Evolutionary conservation across 2,888 invertebrate genomes (phyloP), one percentile per base, ranked within the genome.

Genomic region (Lomographa bimaculata): DNA sequence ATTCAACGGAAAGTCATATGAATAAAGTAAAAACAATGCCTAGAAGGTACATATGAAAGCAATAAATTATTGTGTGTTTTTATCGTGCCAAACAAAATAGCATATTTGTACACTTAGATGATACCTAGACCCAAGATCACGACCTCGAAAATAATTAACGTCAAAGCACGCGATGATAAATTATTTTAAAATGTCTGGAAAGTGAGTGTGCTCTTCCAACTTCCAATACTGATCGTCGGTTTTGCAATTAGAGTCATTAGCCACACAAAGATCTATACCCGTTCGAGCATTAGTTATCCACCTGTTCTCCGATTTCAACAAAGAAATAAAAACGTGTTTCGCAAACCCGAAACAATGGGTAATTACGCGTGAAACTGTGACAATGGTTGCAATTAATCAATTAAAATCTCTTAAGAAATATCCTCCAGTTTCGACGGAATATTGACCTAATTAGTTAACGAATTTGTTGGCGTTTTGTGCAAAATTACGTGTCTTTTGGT

Each of bases 401-500:
- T 55, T 43, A 53, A 60, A 51, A 27, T 56, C 40, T 37, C 54
- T 54, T 64, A 52, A 47, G 64, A 63, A 64, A 42, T 47, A 30
- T 5, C 7, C 24, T 20, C 21, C 23, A 19, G 27, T 41, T 36
- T 40, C 42, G 7, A 41, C 38, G 36, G 40, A 16, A 8, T 35
- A 42, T 41, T 47, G 35, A 29, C 29, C 44, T 27, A 46, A 49
- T 49, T 43, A 37, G 24, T 16, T 46, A 32, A 29, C 21, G 23
- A 36, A 36, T 21, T 28, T 5, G 21, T 27, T 1, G 16, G 18
- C 14, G 12, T 25, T 48, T 34, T 17, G 23, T 9, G 30, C 7
- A 18, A 23, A 30, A 35, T 24, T 21, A 3, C 34, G 28, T 34
- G 33, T 12, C 4, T 20, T 5, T 5, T 7, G 9, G 6, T 11